Evolutionary conservation across 2,113 vertebrate species (phyloP), one percentile per base, ranked within the genome.

Genomic region (Paratilapia polleni): DNA sequence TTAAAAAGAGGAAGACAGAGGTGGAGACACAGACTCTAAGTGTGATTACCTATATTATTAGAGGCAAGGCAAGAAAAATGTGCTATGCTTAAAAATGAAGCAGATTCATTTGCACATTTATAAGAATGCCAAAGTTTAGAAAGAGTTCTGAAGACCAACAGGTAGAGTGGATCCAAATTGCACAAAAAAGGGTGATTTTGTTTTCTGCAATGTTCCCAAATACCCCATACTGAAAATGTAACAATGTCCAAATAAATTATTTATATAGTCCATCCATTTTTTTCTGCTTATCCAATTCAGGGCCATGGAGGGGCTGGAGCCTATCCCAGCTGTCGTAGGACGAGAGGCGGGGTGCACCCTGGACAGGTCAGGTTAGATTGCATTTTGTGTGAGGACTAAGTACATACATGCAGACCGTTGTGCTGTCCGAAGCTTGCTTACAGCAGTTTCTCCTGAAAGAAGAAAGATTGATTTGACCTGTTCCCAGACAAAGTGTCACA

Each of bases 1-100:
- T 84, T 88, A 77, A 90, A 87, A 91, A n/a, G 75, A 85, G 83
- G 74, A 31, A 87, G 34, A 68, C 66, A 31, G 78, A 77, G 68
- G 52, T 41, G 79, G 20, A 79, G 76, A 81, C 54, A 22, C 47
- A 38, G 58, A 70, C 75, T 5, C 20, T 34, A 58, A 84, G 66
- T 4, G 20, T 43, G 63, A 83, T 68, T 41, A 77, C 56, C 41
- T 68, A 4, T 82, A 85, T 82, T 63, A 82, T 74, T 57, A 63
- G 52, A 63, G 14, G 17, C 49, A 75, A 80, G 43, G 49, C 52
- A 82, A 63, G 63, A 77, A 49, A 79, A 62, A 81, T n/a, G 19
- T 77, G 58, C 15, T 77, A 12, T 74, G 58, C 38, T 62, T 54
- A 31, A 36, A 80, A 56, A 43, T 43, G 31, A 85, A 62, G 86